phyloP scores from a whole-genome alignment of 2,113 vertebrate species.

The Platanista minor region DNA sequence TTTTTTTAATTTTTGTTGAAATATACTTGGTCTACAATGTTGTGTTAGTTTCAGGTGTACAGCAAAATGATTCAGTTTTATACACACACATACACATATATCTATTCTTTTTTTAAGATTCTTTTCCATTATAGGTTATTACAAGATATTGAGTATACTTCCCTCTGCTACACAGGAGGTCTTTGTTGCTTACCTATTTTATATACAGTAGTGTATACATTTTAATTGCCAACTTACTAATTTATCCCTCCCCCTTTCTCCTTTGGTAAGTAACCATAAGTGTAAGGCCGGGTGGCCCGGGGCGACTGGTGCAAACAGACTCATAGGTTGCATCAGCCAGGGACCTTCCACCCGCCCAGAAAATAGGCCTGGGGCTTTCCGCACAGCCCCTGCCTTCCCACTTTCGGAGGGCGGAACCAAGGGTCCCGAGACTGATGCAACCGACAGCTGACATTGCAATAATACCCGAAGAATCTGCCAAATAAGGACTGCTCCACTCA shows the following conservation, averaged over 20 bases:
- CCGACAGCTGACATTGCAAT: no score
- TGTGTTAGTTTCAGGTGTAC: not conserved
- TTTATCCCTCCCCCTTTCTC: not conserved
- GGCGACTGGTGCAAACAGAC: no score
- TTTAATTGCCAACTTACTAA: not conserved
- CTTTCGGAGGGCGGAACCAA: no score
- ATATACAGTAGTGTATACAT: not conserved
- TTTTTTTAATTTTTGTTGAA: not conserved
- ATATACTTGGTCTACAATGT: not conserved
- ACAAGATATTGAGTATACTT: not conserved
- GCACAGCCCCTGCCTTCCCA: no score
- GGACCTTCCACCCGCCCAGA: no score
- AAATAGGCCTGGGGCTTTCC: no score
- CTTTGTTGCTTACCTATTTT: not conserved
- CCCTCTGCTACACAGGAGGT: not conserved
- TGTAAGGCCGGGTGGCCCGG: no score
- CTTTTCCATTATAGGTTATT: not conserved
- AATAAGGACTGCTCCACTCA: no score
- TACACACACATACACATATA: not conserved
- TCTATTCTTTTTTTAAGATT: not conserved
- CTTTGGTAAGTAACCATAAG: no score
- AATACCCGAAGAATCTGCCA: no score
- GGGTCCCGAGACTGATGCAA: no score
- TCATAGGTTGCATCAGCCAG: no score
- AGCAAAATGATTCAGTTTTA: not conserved